Base-by-base conservation (phyloP, 37 sponge, comb jelly and placozoan species). In the Spongilla lacustris region DNA sequence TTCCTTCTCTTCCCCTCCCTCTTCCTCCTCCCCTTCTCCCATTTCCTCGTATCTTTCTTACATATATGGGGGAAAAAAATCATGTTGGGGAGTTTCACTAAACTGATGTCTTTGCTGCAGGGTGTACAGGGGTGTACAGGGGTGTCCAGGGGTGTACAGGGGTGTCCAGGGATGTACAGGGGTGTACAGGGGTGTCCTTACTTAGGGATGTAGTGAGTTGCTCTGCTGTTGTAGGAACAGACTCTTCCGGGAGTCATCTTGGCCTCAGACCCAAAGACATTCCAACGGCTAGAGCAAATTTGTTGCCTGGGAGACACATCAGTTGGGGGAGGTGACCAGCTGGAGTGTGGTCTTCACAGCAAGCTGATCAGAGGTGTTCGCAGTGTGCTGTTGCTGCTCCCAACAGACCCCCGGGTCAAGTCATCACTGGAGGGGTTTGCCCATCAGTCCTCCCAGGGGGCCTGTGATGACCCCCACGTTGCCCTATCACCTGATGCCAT, bases 241-340 rank as follows among this genome's bases (percentile, higher is more conserved):
- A 38, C 28, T 31, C 86, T 93, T 1, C 96, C 96, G 24, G 89
- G 96, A 36, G 86, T 93, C 13, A 82, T 91, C 33, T 49, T 96
- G 50, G 76, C 91, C 0, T 66, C 67, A 33, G 66, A 85, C 33
- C 74, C 28, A 32, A 83, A 71, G 27, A 29, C 88, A 68, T 96
- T 94, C 66, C 23, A 26, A 66, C 88, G 81, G 33, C 67, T 96
- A n/a, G 93, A 96, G 34, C 69, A 93, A 33, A 87, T 96, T 50
- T 86, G 88, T 71, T 17, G 30, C 37, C 38, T 91, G 27, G 82
- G 79, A 66, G 87, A 93, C 31, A 58, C 21, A 17, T 17, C 58
- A 58, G 58, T 58, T 17, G 58, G 19, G 58, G 58, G 58, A 14
- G 12, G 58, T 58, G 58, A 17, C 11, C 58, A 58, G 58, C 14